Conservation (phyloP, 2,888 invertebrate genomes). For the Nomada ruficornis region DNA sequence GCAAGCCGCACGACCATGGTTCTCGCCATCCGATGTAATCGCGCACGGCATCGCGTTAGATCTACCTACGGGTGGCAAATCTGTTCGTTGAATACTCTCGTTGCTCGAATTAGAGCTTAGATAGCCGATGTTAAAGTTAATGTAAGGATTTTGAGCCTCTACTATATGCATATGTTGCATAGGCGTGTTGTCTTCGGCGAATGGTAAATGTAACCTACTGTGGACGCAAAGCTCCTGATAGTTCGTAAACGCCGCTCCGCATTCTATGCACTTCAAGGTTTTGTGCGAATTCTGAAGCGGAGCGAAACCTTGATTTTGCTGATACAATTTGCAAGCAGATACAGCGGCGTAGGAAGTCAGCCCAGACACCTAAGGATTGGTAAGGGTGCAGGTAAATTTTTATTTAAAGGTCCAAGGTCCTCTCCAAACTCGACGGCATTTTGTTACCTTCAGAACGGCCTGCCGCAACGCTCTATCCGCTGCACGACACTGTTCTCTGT, state of each 20-base stretch:
- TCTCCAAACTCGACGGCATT: background rate
- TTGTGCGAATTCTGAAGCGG: conserved; percentile 75
- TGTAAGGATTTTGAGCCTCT: conserved; percentile 77
- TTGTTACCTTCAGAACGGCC: conserved; percentile 78
- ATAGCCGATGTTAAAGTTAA: conserved; percentile 75
- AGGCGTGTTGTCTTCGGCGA: conserved; percentile 74
- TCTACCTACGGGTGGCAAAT: conserved; percentile 54
- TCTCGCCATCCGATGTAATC: conserved; percentile 50
- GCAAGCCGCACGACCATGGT: conserved; percentile 75
- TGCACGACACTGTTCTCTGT: conserved; percentile 82
- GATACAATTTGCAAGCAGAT: conserved; percentile 76
- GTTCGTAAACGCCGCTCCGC: conserved; percentile 75
- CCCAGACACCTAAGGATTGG: conserved; percentile 75
- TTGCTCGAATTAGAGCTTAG: conserved; percentile 58
- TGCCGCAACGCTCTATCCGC: conserved; percentile 82
- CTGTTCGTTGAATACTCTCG: conserved; percentile 46
- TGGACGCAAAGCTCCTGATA: conserved; percentile 79
- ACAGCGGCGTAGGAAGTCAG: conserved; percentile 73
- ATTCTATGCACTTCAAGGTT: conserved; percentile 77
- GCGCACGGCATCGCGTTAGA: conserved; percentile 64
- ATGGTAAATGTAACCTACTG: conserved; percentile 75
- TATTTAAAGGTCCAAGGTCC: background rate
- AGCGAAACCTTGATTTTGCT: conserved; percentile 76
- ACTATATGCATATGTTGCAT: conserved; percentile 79
- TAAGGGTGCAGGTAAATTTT: background rate